These are phyloP conservation scores for Ectemnius lituratus DNA, from an alignment of 2,888 invertebrate species.

Conservation along the genomic window DNA sequence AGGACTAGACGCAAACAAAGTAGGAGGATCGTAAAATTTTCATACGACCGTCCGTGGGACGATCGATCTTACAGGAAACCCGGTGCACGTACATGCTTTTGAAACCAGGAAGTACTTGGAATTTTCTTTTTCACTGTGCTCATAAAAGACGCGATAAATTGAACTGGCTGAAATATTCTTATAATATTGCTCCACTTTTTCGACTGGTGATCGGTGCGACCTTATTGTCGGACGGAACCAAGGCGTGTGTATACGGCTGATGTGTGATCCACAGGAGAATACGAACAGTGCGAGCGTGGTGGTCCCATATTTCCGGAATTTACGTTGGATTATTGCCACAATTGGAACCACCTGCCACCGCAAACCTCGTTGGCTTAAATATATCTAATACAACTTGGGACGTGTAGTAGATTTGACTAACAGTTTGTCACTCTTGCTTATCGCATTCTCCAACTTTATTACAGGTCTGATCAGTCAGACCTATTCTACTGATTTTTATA, in stretches of 20 bases:
- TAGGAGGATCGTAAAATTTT: conserved; percentile 47
- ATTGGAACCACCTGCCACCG: conserved; percentile 33
- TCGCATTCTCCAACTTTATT: no score
- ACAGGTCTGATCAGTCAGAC: no score
- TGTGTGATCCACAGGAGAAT: conserved; percentile 32
- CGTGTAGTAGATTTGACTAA: no score
- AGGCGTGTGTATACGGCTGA: conserved; percentile 22
- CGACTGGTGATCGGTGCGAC: conserved; percentile 30
- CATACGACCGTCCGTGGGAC: conserved; percentile 38
- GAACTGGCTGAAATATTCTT: conserved; percentile 45
- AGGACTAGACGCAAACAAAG: conserved; percentile 39
- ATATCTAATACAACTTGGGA: conserved; percentile 5
- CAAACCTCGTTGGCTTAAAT: conserved; percentile 28
- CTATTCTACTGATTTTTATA: no score
- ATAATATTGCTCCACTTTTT: conserved; percentile 33
- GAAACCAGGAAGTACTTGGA: conserved; percentile 48
- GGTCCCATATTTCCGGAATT: conserved; percentile 48
- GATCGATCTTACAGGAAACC: conserved; percentile 48
- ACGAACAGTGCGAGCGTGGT: conserved; percentile 21
- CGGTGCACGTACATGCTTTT: conserved; percentile 29
- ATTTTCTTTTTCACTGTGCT: conserved; percentile 41
- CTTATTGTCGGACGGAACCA: conserved; percentile 31
- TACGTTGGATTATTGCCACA: conserved; percentile 48
- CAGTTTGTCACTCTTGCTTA: no score
- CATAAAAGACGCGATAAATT: conserved; percentile 44